phyloP scores from a whole-genome alignment of 2,888 invertebrate species.

The Drosophila sordidapex region DNA sequence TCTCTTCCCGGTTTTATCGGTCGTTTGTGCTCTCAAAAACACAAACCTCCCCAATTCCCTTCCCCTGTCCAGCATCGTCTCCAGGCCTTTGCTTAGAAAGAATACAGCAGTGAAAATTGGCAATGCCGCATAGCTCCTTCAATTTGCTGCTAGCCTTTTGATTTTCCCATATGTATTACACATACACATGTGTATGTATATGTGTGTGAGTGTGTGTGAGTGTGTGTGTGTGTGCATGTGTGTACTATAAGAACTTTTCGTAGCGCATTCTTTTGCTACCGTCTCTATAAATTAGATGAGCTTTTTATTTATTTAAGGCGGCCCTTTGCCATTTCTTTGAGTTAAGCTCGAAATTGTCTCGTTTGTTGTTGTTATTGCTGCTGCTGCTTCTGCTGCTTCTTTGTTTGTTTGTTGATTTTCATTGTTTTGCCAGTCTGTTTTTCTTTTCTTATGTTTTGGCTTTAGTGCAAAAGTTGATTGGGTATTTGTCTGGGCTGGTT shows the following conservation, averaged over 20 bases:
- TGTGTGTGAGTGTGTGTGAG: background rate
- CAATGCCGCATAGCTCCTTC: slow-evolving; percentile 55
- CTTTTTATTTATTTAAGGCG: slow-evolving; percentile 73
- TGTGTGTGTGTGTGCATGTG: background rate
- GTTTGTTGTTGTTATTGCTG: slow-evolving; percentile 25
- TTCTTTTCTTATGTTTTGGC: slow-evolving; percentile 12
- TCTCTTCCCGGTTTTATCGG: slow-evolving; percentile 74
- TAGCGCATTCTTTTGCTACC: slow-evolving; percentile 36
- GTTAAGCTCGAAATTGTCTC: slow-evolving; percentile 32
- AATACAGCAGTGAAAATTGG: slow-evolving; percentile 65
- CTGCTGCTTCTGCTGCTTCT: background rate
- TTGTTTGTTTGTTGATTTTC: slow-evolving; percentile 10
- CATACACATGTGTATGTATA: background rate
- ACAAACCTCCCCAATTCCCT: slow-evolving; percentile 55
- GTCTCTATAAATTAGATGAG: slow-evolving; percentile 53
- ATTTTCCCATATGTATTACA: slow-evolving; percentile 4
- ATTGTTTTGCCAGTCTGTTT: slow-evolving; percentile 27
- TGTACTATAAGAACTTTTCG: slow-evolving; percentile 10
- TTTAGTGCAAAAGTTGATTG: slow-evolving; percentile 25
- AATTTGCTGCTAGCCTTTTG: slow-evolving; percentile 34
- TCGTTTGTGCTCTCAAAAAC: slow-evolving; percentile 50
- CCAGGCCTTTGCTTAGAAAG: slow-evolving; percentile 39
- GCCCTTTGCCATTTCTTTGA: slow-evolving; percentile 50
- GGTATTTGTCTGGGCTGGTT: slow-evolving; percentile 36
- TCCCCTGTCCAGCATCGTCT: slow-evolving; percentile 1